phyloP scores from a whole-genome alignment of 2,888 invertebrate species.

The Cerceris ruficornis region DNA sequence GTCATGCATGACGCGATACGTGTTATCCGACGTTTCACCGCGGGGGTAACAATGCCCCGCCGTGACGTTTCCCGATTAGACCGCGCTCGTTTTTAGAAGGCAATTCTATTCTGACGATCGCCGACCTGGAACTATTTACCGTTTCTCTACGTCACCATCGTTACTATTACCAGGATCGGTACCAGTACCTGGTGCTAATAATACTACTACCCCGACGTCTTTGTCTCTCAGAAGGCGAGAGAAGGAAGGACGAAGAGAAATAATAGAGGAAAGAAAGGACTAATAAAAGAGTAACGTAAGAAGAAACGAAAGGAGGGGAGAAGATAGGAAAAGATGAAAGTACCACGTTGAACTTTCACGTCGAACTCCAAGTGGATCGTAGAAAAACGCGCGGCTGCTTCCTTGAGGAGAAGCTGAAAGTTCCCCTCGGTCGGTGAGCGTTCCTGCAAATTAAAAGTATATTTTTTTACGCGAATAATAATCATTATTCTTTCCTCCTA shows the following conservation, averaged over 20 bases:
- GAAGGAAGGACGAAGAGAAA: not conserved
- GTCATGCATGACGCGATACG: slow-evolving; percentile 6
- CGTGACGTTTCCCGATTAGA: slow-evolving; percentile 2
- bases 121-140: no score
- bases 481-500: slow-evolving; percentile 23
- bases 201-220: no score
- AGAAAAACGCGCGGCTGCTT: slow-evolving; percentile 21
- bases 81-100: not conserved
- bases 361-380: slow-evolving; percentile 12
- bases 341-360: slow-evolving; percentile 33
- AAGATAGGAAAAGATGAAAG: not conserved
- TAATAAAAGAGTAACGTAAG: slow-evolving; percentile 34
- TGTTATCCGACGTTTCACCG: slow-evolving; percentile 3
- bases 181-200: no score
- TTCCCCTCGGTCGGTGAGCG: slow-evolving; percentile 42
- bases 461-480: slow-evolving; percentile 10
- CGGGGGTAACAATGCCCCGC: not conserved
- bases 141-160: no score
- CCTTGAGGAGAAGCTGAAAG: slow-evolving; percentile 37
- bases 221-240: no score
- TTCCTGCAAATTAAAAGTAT: slow-evolving; percentile 20
- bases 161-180: no score
- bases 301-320: not conserved
- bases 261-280: slow-evolving; percentile 27
- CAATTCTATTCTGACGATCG: not conserved